phyloP scores from a whole-genome alignment of 2,888 invertebrate genomes.

The Brachypterus glaber region DNA sequence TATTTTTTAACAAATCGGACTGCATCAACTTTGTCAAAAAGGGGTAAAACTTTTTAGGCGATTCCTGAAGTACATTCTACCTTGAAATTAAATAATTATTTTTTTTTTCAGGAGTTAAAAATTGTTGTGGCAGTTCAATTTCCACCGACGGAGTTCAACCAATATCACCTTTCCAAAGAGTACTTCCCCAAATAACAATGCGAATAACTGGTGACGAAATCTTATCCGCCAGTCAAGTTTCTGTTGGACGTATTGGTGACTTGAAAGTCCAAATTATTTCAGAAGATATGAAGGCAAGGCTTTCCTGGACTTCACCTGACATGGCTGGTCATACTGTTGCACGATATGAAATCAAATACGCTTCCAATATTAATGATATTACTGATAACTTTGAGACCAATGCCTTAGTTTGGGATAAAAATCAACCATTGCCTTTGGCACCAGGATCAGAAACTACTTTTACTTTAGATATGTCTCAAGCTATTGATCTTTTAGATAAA shows the following conservation, averaged over 20 bases:
- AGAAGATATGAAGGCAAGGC: slow-evolving; percentile 42
- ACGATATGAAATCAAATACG: slow-evolving; percentile 46
- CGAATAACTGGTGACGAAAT: slow-evolving; percentile 39
- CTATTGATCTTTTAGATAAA: slow-evolving; percentile 41
- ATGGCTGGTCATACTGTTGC: slow-evolving; percentile 44
- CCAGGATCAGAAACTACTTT: slow-evolving; percentile 46
- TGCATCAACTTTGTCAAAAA: too few relatives aligned
- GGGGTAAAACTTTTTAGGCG: too few relatives aligned
- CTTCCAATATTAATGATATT: slow-evolving; percentile 39
- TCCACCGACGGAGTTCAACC: slow-evolving; percentile 42
- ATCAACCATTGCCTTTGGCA: slow-evolving; percentile 41
- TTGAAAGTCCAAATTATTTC: slow-evolving; percentile 41
- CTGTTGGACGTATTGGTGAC: slow-evolving; percentile 48
- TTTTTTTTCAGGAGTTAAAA: slow-evolving; percentile 33
- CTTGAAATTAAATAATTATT: too few relatives aligned
- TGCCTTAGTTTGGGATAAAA: slow-evolving; percentile 40
- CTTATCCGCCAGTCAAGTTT: slow-evolving; percentile 28
- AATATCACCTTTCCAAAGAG: slow-evolving; percentile 45
- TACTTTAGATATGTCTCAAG: slow-evolving; percentile 42
- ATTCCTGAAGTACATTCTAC: too few relatives aligned
- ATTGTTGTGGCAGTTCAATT: slow-evolving; percentile 47
- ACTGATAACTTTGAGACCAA: slow-evolving; percentile 42
- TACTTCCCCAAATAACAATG: slow-evolving; percentile 42
- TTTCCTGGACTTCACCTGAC: slow-evolving; percentile 53
- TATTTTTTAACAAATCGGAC: too few relatives aligned